Evolutionary conservation across 2,113 vertebrate genomes (phyloP).

Genomic region (Actinemys pallida): DNA sequence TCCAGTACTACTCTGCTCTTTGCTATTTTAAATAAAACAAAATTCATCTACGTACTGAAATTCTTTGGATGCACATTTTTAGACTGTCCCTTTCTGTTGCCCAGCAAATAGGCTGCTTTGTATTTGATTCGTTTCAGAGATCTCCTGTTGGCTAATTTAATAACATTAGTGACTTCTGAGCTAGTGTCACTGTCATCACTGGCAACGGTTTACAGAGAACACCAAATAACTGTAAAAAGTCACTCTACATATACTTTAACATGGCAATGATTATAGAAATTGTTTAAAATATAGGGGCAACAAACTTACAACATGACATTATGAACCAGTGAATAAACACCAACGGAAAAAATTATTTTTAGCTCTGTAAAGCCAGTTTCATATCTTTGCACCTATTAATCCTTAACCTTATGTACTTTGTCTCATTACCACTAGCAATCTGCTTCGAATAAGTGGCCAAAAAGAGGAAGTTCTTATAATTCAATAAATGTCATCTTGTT

Average conservation of each 20-base stretch:
- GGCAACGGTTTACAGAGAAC: not conserved
- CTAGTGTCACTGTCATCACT: constrained; percentile 9
- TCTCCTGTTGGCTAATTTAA: constrained; percentile 13
- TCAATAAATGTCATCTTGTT: constrained; percentile 41
- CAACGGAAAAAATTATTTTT: not conserved
- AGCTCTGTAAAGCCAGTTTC: not conserved
- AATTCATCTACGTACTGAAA: constrained; percentile 13
- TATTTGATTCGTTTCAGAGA: constrained; percentile 17
- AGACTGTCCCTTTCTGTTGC: constrained; percentile 8
- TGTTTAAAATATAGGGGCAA: not conserved
- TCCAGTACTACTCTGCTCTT: constrained; percentile 25
- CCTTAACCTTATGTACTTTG: constrained; percentile 13
- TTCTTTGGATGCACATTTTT: constrained; percentile 8
- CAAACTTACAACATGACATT: not conserved
- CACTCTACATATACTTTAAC: not conserved
- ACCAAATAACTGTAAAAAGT: not conserved
- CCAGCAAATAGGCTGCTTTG: constrained; percentile 16
- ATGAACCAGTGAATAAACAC: not conserved
- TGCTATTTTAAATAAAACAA: constrained; percentile 29
- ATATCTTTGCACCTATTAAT: constrained; percentile 22
- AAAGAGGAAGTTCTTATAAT: constrained; percentile 55
- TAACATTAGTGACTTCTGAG: constrained; percentile 33
- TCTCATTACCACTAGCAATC: constrained; percentile 42
- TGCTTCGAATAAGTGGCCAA: constrained; percentile 48
- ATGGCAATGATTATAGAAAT: not conserved